Percentiles rank a stretch among this genome's conserved stretches.
phyloP scores from a whole-genome alignment of 2,113 vertebrate genomes.

The Sminthopsis crassicaudata region DNA sequence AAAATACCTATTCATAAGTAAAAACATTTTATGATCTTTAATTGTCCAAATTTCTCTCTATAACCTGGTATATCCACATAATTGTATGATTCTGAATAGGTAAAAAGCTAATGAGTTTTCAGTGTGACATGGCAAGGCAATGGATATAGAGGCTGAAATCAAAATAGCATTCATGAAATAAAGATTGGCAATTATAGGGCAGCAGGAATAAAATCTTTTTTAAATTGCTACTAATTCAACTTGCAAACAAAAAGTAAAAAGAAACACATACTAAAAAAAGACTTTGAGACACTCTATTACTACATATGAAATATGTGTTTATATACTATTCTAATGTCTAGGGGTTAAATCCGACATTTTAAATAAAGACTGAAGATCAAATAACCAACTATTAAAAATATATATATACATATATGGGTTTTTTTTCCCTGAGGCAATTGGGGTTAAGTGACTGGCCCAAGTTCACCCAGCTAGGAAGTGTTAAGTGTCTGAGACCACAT shows the following conservation, averaged over 20 bases:
- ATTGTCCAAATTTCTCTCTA: slow-evolving; percentile 23
- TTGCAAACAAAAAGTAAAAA: slow-evolving; percentile 22
- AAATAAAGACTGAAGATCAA: slow-evolving; percentile 39
- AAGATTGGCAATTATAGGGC: slow-evolving; percentile 24
- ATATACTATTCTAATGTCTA: slow-evolving; percentile 6
- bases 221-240: slow-evolving; percentile 29
- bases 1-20: background rate
- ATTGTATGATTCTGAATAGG: slow-evolving; percentile 34
- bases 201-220: slow-evolving; percentile 27
- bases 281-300: slow-evolving; percentile 41
- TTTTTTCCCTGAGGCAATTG: too few relatives aligned
- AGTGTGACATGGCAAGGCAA: slow-evolving; percentile 1
- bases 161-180: background rate
- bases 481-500: too few relatives aligned
- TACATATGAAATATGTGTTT: background rate
- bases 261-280: slow-evolving; percentile 5
- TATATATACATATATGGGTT: too few relatives aligned
- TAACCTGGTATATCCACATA: background rate
- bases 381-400: slow-evolving; percentile 10
- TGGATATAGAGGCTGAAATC: slow-evolving; percentile 27
- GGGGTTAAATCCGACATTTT: background rate
- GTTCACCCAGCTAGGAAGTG: too few relatives aligned
- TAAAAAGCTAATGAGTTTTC: slow-evolving; percentile 7
- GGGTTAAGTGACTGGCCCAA: too few relatives aligned
- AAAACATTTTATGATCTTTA: slow-evolving; percentile 15